A percentile compares a stretch with the other conserved stretches of the same genome.
Conservation (phyloP, 1,140 invertebrate genomes). For the Cyrtorhinus lividipennis region DNA sequence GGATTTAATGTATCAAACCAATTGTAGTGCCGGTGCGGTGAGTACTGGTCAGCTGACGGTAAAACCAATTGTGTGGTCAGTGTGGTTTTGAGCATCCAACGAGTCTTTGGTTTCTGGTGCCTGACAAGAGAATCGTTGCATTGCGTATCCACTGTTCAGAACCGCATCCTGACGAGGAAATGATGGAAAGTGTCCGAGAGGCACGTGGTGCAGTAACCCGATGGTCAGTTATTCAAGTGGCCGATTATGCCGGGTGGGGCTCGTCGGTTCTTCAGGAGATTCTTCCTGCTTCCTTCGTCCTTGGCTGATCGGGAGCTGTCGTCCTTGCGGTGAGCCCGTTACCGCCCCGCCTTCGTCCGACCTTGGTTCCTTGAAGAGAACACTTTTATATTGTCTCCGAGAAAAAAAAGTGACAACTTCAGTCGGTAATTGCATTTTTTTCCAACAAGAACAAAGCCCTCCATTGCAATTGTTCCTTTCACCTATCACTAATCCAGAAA, state of each 20-base stretch:
- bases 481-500: too few species aligned
- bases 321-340: background rate
- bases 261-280: too few species aligned
- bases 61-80: too few species aligned
- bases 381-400: background rate
- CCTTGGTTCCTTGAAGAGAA: too few species aligned
- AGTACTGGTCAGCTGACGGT: too few species aligned
- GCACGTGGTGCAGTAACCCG: background rate
- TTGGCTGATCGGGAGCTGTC: background rate
- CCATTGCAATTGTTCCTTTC: too few species aligned
- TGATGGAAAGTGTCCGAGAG: background rate
- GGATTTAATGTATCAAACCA: too few species aligned
- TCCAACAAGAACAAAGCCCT: too few species aligned
- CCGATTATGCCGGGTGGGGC: background rate
- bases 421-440: background rate
- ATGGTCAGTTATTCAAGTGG: background rate
- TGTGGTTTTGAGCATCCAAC: background rate
- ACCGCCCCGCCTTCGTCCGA: background rate
- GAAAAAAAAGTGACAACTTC: background rate
- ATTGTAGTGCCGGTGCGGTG: too few species aligned
- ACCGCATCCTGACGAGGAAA: background rate
- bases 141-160: too few species aligned
- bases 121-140: too few species aligned
- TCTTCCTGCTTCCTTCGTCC: constrained; percentile 3
- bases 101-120: background rate